These are phyloP conservation scores for Puma concolor DNA, from an alignment of 2,113 vertebrate species.

Conservation along the genomic window DNA sequence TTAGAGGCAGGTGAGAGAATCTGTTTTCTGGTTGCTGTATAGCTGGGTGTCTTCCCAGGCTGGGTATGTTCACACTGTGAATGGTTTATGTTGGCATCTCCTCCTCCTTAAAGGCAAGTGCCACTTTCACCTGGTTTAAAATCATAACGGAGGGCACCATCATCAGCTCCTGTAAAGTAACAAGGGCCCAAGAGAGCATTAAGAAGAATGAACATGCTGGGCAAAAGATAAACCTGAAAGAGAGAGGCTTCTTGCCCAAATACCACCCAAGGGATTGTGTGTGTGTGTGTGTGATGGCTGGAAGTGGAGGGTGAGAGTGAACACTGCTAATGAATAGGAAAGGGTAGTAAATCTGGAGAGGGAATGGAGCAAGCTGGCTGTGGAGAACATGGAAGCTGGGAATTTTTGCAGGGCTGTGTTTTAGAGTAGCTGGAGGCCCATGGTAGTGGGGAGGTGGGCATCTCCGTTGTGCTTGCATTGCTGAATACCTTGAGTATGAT, in stretches of 20 bases:
- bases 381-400: background rate
- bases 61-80: background rate
- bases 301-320: background rate
- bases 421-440: background rate
- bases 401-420: constrained; percentile 6
- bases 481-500: background rate
- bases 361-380: background rate
- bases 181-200: background rate
- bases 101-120: background rate
- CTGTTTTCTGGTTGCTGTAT: background rate
- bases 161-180: background rate
- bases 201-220: background rate
- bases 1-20: constrained; percentile 1
- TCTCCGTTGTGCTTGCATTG: background rate
- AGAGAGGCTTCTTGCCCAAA: background rate
- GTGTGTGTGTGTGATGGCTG: too few species aligned
- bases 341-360: background rate
- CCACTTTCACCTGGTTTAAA: constrained; percentile 4
- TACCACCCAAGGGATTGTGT: background rate
- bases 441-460: background rate
- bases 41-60: background rate
- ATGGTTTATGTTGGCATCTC: background rate
- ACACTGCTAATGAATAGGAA: background rate
- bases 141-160: background rate
- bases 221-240: background rate